Evolutionary conservation across 1,140 invertebrate species (phyloP).

Genomic region (Pseudomyrmex cubaensis): DNA sequence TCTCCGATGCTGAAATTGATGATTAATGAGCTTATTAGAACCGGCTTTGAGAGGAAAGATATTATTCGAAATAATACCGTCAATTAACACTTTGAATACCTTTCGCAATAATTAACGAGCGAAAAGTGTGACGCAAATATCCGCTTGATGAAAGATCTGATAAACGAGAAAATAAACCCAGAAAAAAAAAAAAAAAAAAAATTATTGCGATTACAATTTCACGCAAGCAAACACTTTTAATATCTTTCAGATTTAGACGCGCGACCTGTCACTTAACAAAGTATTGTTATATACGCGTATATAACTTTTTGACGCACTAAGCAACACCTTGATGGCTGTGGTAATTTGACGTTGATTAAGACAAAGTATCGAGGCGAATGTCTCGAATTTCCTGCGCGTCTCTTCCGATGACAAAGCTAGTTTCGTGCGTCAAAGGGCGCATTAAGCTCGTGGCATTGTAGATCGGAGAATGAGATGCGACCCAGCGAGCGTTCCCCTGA

Average conservation of each 20-base stretch:
- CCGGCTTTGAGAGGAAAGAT: too few relatives aligned
- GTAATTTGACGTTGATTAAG: constrained; percentile 59
- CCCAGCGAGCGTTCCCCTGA: constrained; percentile 62
- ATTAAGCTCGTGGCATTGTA: constrained; percentile 60
- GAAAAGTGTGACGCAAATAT: not conserved
- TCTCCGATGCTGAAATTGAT: not conserved
- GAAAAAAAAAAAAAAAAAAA: not conserved
- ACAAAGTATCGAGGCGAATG: constrained; percentile 54
- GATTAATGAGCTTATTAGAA: not conserved
- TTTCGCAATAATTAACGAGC: not conserved
- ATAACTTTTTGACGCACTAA: constrained; percentile 30
- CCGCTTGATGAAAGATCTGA: not conserved
- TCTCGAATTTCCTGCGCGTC: constrained; percentile 50
- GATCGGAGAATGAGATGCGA: constrained; percentile 72
- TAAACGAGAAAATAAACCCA: not conserved
- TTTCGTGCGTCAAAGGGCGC: constrained; percentile 62
- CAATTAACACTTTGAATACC: not conserved
- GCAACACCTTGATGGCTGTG: not conserved
- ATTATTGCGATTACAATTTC: not conserved
- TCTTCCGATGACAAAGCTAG: constrained; percentile 58
- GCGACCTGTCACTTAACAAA: constrained; percentile 18
- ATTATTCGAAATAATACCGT: too few relatives aligned
- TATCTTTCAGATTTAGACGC: not conserved
- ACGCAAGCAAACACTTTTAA: constrained; percentile 17
- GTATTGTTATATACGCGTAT: constrained; percentile 31